Conservation (phyloP, 2,113 vertebrate species). For the Copsychus sechellarum region DNA sequence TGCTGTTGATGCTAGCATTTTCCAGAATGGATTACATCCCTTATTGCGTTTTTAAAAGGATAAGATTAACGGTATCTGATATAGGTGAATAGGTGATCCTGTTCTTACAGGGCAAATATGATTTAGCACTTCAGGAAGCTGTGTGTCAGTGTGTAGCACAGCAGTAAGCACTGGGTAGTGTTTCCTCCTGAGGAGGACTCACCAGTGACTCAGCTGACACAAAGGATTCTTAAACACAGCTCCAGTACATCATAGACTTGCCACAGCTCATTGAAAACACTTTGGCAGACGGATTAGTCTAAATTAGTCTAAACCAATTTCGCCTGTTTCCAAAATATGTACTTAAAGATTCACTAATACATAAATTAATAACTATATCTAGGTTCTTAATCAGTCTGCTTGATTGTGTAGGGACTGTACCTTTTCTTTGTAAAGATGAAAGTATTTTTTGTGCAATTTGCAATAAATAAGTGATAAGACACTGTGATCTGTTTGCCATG, state of each 20-base stretch:
- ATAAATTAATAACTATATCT: not conserved
- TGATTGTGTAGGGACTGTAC: not conserved
- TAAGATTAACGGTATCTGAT: not conserved
- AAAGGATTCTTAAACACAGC: not conserved
- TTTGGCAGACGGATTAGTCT: not conserved
- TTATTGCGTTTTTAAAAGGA: not conserved
- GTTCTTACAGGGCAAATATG: not conserved
- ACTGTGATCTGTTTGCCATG: not conserved
- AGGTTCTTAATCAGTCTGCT: not conserved
- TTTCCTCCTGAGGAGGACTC: not conserved
- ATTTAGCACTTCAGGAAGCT: not conserved
- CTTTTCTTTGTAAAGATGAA: not conserved
- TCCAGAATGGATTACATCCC: not conserved
- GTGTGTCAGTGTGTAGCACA: not conserved
- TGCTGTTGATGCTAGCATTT: not conserved
- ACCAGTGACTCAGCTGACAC: not conserved
- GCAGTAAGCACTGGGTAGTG: accelerated
- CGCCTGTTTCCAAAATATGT: not conserved
- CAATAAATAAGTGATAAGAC: not conserved
- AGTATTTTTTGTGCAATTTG: not conserved
- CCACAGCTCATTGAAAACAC: not conserved
- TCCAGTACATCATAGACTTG: not conserved
- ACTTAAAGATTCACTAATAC: not conserved
- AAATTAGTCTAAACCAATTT: not conserved
- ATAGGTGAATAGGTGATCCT: not conserved